These are phyloP conservation scores for Mesodorylaimus sp. DNA, from an alignment of 2,888 invertebrate species.

Conservation along the genomic window DNA sequence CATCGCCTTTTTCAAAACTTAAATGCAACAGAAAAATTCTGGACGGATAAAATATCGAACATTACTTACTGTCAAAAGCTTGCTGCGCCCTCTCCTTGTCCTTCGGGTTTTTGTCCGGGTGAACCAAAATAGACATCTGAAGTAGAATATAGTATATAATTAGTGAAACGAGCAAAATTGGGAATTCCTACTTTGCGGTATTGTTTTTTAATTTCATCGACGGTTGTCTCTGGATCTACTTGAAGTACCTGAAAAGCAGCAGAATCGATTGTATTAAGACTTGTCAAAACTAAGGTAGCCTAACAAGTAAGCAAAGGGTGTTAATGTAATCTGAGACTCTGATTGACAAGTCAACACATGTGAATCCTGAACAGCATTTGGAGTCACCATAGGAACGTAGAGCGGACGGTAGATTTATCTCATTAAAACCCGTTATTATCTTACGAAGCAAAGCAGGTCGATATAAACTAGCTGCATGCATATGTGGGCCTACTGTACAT, in stretches of 20 bases:
- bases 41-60: constrained; percentile 3
- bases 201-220: constrained; percentile 87
- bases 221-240: constrained; percentile 58
- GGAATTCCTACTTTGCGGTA: constrained; percentile 51
- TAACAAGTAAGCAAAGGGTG: too few relatives aligned
- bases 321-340: too few relatives aligned
- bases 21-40: constrained; percentile 16
- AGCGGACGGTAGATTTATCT: too few relatives aligned
- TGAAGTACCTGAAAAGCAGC: constrained; percentile 21
- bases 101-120: constrained; percentile 97
- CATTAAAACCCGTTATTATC: too few relatives aligned
- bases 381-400: too few relatives aligned
- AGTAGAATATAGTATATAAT: constrained; percentile 13
- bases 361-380: too few relatives aligned
- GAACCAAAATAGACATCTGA: constrained; percentile 78
- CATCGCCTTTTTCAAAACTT: constrained; percentile 57
- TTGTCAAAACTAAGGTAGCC: constrained; percentile 3
- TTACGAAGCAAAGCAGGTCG: neutral
- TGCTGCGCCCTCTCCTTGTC: constrained; percentile 74
- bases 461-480: neutral
- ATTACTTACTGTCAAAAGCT: constrained; percentile 39
- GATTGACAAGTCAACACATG: too few relatives aligned
- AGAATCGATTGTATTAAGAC: constrained; percentile 4
- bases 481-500: neutral
- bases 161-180: constrained; percentile 7